phyloP scores from a whole-genome alignment of 2,797 vertebrate genomes.

The Loriculus beryllinus region DNA sequence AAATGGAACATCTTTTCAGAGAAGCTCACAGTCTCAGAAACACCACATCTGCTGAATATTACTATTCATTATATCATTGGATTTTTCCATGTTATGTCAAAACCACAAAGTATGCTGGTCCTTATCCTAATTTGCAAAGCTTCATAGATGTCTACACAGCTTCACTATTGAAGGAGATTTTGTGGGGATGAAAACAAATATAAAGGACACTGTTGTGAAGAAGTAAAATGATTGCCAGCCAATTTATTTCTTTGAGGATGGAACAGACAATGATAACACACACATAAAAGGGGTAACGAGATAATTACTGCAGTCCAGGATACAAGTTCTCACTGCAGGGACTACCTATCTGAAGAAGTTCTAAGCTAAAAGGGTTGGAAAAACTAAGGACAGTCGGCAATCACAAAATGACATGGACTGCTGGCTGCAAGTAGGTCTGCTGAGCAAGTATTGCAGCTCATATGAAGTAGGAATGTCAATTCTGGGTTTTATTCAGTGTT shows the following conservation, averaged over 20 bases:
- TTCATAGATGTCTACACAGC: neutral
- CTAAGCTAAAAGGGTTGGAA: slow-evolving; percentile 25
- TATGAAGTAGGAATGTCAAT: neutral
- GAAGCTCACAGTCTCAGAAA: neutral
- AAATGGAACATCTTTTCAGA: neutral
- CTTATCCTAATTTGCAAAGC: neutral
- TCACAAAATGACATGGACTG: neutral
- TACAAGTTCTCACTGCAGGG: neutral
- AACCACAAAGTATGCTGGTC: neutral
- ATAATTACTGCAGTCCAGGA: slow-evolving; percentile 15
- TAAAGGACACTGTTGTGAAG: neutral
- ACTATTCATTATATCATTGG: neutral
- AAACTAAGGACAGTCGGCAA: neutral
- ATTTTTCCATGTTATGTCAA: neutral
- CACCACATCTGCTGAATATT: neutral
- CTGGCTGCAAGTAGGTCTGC: neutral
- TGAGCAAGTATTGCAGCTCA: neutral
- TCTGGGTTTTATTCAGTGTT: neutral
- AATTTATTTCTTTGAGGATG: neutral
- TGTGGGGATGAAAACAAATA: neutral
- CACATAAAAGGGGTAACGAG: neutral
- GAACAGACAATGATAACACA: neutral
- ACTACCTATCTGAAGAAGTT: neutral
- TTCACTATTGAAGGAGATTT: neutral
- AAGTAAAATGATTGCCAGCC: neutral